Percentiles rank a stretch among this genome's conserved stretches.
Conservation (phyloP, 2,888 invertebrate genomes). For the Noctua fimbriata region DNA sequence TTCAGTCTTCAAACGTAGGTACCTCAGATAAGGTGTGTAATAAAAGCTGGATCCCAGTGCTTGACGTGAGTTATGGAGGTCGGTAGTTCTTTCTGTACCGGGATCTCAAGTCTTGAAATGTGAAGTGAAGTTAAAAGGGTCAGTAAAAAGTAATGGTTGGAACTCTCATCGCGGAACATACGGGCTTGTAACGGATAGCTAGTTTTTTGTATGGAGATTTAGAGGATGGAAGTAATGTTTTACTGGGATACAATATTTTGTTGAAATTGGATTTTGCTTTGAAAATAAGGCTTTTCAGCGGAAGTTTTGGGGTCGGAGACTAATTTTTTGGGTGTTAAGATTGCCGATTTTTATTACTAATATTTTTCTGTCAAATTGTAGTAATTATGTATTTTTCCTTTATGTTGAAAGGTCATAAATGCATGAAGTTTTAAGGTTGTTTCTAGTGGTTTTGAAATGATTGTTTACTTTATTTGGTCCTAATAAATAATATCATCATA, state of each 20-base stretch:
- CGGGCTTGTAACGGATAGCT: constrained; percentile 39
- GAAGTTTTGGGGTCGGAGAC: neutral
- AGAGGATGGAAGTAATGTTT: neutral
- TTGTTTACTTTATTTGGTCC: constrained; percentile 1
- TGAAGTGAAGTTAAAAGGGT: constrained; percentile 70
- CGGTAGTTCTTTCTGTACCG: constrained; percentile 68
- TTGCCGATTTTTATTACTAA: neutral
- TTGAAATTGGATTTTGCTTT: neutral
- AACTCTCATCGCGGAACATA: constrained; percentile 59
- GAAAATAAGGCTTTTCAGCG: neutral
- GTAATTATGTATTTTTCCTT: no score
- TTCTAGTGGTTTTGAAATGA: neutral
- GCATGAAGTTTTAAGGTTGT: neutral
- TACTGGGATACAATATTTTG: neutral
- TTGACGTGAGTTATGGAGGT: constrained; percentile 70
- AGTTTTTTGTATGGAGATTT: constrained; percentile 55
- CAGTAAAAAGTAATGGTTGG: constrained; percentile 70
- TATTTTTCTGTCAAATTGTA: neutral
- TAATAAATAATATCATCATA: constrained; percentile 37
- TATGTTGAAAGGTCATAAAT: neutral
- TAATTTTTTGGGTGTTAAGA: neutral
- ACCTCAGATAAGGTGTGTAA: constrained; percentile 67
- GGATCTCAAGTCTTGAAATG: constrained; percentile 65
- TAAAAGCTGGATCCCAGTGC: constrained; percentile 65
- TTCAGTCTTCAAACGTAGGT: constrained; percentile 54